These are phyloP conservation scores for Terrapene triunguis DNA, from an alignment of 2,113 vertebrate species.

Conservation along the genomic window DNA sequence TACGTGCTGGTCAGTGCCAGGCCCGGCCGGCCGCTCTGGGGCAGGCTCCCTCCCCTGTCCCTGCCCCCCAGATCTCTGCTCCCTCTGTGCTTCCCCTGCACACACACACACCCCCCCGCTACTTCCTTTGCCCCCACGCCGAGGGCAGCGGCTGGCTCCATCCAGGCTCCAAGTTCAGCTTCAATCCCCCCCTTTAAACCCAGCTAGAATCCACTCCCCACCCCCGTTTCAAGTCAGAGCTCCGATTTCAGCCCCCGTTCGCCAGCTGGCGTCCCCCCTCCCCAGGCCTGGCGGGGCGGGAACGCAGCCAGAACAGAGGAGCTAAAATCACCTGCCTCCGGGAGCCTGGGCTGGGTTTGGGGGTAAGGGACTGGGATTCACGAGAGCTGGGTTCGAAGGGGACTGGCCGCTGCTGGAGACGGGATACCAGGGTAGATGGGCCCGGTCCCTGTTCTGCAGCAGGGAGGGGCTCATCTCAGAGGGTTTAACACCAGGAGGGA, in stretches of 20 bases:
- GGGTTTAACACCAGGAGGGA: no score
- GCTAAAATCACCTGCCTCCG: neutral
- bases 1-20: conserved; percentile 84
- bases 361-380: neutral
- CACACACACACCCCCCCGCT: no score
- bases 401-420: no score
- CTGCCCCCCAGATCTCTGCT: neutral
- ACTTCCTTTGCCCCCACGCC: neutral
- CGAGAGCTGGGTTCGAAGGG: no score
- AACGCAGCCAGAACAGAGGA: neutral
- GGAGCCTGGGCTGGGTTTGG: no score
- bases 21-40: neutral
- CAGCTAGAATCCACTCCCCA: no score
- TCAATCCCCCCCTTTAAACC: neutral
- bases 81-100: neutral
- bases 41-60: neutral
- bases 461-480: no score
- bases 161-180: neutral
- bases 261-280: no score
- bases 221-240: no score
- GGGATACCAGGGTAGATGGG: neutral
- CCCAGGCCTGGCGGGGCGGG: no score
- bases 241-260: neutral
- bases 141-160: neutral
- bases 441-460: no score